Evolutionary conservation across 2,888 invertebrate species (phyloP), one percentile per base, ranked within the genome.

Genomic region (Alitta virens): DNA sequence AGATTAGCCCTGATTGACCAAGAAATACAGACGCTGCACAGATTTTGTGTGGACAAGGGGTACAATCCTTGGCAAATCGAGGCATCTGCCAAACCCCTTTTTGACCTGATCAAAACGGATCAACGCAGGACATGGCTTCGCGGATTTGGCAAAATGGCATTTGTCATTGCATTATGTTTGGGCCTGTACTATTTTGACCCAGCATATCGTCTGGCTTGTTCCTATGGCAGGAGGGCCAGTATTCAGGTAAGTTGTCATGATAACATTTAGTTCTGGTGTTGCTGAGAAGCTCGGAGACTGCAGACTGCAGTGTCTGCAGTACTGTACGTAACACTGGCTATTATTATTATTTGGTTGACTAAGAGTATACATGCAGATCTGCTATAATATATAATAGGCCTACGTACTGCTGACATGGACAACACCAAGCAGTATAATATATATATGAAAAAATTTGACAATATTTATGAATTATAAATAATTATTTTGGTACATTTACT

Each of bases 21-120:
- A 46, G 74, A 74, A 63, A 63, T 74, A 21, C 63, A 68, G n/a
- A 63, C 68, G 50, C 58, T 74, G 7, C 71, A 73, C 40, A 58
- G 71, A 27, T 70, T 71, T 42, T 73, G 74, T 62, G 51, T 70
- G 2, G 67, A 67, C 21, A 61, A 71, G 7, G 75, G 74, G 0
- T 73, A 69, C 64, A 72, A 63, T 24, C 67, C 69, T 5, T 33
- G 52, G 24, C 67, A 75, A 59, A 69, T 75, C 12, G 67, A 73
- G 49, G 52, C 58, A 18, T 65, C 66, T 51, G 72, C 73, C 1
- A 23, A 56, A 7, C 72, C 72, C 3, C 65, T 75, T 25, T 61
- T 71, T 25, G 25, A 59, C 26, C 57, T 58, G 2, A 58, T 63
- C n/a, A 56, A 52, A 21, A 60, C 52, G 26, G 63, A 60, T 1